Percentiles rank a stretch among this genome's conserved stretches.
Conservation (phyloP, 2,113 vertebrate species). For the Rafetus swinhoei region DNA sequence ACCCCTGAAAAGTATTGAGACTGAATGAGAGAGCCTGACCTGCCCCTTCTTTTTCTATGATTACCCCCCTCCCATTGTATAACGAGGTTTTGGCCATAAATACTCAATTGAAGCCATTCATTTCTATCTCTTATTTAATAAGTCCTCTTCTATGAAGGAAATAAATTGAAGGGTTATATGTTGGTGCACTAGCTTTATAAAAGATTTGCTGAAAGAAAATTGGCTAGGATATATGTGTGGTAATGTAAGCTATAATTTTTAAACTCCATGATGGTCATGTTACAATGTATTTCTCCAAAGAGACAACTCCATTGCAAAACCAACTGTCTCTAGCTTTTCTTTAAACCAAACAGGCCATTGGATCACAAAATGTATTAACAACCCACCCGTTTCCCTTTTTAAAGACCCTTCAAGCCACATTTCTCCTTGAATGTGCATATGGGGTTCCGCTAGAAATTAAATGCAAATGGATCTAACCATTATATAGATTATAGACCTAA, state of each 20-base stretch:
- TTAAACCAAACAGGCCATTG: background rate
- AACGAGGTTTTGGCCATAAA: conserved; percentile 4
- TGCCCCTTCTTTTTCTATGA: background rate
- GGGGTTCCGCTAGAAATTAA: background rate
- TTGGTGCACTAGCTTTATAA: background rate
- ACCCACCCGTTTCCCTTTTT: background rate
- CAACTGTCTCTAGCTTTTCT: background rate
- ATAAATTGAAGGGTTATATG: conserved; percentile 28
- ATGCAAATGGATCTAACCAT: background rate
- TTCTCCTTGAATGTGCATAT: background rate
- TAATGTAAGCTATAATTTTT: background rate
- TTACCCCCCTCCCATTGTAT: background rate
- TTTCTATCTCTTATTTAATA: conserved; percentile 18
- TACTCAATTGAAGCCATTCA: background rate
- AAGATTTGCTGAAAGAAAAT: conserved; percentile 7
- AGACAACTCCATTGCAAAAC: background rate
- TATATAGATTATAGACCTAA: background rate
- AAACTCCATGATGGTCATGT: background rate
- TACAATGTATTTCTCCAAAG: background rate
- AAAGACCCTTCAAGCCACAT: background rate
- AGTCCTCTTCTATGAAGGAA: background rate
- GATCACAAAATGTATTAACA: background rate
- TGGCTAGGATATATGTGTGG: background rate
- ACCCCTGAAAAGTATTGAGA: background rate
- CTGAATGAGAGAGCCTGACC: background rate